A percentile compares a stretch with the other conserved stretches of the same genome.
These are phyloP conservation scores for Zygogramma bicolorata DNA, from an alignment of 2,888 invertebrate species.

Conservation along the genomic window DNA sequence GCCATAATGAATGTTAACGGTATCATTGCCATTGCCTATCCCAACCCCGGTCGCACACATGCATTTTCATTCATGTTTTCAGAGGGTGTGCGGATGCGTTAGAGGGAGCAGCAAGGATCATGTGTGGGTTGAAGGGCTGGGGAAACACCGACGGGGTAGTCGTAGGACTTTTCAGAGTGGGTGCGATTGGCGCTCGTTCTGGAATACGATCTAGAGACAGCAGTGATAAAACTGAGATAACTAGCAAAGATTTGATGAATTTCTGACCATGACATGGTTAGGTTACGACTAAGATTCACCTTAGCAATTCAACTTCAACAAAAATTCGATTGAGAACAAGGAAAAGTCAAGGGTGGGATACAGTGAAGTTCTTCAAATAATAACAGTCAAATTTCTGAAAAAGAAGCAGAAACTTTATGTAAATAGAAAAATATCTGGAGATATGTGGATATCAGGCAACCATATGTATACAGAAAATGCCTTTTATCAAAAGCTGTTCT, in stretches of 20 bases:
- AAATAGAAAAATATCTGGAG: too few species aligned
- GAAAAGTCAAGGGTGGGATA: too few species aligned
- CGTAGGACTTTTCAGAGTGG: not conserved
- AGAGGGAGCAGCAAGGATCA: conserved; percentile 30
- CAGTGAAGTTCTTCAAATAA: too few species aligned
- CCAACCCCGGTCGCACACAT: conserved; percentile 39
- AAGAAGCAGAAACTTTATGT: too few species aligned
- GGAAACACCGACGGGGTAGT: not conserved
- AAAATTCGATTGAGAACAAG: too few species aligned
- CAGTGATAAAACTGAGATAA: not conserved
- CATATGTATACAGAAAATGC: too few species aligned
- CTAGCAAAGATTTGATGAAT: not conserved
- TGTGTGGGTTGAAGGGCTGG: conserved; percentile 21
- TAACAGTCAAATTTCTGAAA: too few species aligned
- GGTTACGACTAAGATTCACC: too few species aligned
- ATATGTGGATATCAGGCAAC: too few species aligned
- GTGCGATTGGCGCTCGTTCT: not conserved
- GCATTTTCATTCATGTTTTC: conserved; percentile 48
- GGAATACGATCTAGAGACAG: not conserved
- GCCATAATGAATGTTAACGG: conserved; percentile 35
- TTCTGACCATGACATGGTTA: too few species aligned
- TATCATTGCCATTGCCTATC: conserved; percentile 41
- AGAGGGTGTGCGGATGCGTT: conserved; percentile 42
- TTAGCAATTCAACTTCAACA: too few species aligned
- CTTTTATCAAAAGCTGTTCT: too few species aligned